Evolutionary conservation across 1,140 invertebrate species (phyloP).

Genomic region (Bombus difficillimus): DNA sequence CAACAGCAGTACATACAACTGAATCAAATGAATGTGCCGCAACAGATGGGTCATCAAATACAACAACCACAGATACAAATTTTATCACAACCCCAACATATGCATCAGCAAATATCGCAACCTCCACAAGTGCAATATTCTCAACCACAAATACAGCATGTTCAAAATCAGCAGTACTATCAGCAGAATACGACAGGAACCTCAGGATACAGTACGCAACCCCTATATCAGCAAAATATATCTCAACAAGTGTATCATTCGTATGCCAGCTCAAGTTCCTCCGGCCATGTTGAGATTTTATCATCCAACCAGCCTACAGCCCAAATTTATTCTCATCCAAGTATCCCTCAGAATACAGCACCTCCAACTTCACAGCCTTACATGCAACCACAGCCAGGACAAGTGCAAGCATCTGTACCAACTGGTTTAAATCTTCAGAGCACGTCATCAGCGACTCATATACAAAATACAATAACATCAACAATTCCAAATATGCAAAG

Average conservation of each 20-base stretch:
- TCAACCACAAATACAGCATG: slow-evolving; percentile 68
- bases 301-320: slow-evolving; percentile 70
- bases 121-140: slow-evolving; percentile 65
- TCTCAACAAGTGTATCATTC: slow-evolving; percentile 82
- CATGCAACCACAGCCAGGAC: slow-evolving; percentile 70
- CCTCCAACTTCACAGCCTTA: slow-evolving; percentile 74
- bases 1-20: slow-evolving; percentile 73
- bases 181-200: slow-evolving; percentile 70
- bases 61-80: slow-evolving; percentile 76
- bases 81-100: slow-evolving; percentile 75
- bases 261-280: slow-evolving; percentile 71
- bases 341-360: slow-evolving; percentile 61
- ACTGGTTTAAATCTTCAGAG: slow-evolving; percentile 74
- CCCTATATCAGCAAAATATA: slow-evolving; percentile 77
- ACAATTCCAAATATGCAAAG: slow-evolving; percentile 72
- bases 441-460: slow-evolving; percentile 64
- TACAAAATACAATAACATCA: slow-evolving; percentile 70
- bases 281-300: slow-evolving; percentile 76
- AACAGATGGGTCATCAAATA: slow-evolving; percentile 81
- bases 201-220: slow-evolving; percentile 61
- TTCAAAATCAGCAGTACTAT: slow-evolving; percentile 77
- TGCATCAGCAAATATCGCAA: slow-evolving; percentile 65
- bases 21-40: slow-evolving; percentile 82
- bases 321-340: slow-evolving; percentile 75
- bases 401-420: slow-evolving; percentile 75